phyloP scores from a whole-genome alignment of 2,888 invertebrate genomes.

The Aspidiotus rigidus region DNA sequence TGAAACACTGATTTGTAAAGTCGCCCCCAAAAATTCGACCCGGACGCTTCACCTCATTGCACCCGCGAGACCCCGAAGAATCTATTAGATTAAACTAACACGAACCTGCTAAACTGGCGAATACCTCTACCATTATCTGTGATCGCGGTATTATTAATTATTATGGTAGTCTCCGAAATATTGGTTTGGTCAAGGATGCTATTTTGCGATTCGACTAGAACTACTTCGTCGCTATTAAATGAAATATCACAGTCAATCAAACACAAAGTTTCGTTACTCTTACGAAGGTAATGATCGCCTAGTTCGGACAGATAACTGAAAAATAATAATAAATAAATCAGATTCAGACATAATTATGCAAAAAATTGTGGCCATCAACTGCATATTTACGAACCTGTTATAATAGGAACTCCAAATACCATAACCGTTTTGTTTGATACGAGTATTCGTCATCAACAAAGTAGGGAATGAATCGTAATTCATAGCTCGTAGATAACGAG shows the following conservation, averaged over 20 bases:
- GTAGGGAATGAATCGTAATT: constrained; percentile 49
- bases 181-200: constrained; percentile 79
- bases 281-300: constrained; percentile 75
- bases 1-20: too few relatives aligned
- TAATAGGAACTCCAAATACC: constrained; percentile 79
- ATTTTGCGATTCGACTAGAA: constrained; percentile 71
- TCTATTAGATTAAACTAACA: too few relatives aligned
- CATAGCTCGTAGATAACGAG: constrained; percentile 25
- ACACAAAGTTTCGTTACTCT: constrained; percentile 77
- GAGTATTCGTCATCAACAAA: constrained; percentile 58
- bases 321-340: background rate
- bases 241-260: constrained; percentile 71
- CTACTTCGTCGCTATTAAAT: constrained; percentile 68
- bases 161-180: constrained; percentile 80
- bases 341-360: background rate
- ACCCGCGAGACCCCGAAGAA: background rate
- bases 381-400: constrained; percentile 54
- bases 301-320: constrained; percentile 67
- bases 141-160: constrained; percentile 75
- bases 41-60: background rate
- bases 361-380: background rate
- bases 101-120: constrained; percentile 63
- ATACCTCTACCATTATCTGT: constrained; percentile 81
- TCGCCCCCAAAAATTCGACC: background rate
- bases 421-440: constrained; percentile 68